Evolutionary conservation across 2,888 invertebrate genomes (phyloP), one percentile per base, ranked within the genome.

Genomic region (Monoplex corrugatus): DNA sequence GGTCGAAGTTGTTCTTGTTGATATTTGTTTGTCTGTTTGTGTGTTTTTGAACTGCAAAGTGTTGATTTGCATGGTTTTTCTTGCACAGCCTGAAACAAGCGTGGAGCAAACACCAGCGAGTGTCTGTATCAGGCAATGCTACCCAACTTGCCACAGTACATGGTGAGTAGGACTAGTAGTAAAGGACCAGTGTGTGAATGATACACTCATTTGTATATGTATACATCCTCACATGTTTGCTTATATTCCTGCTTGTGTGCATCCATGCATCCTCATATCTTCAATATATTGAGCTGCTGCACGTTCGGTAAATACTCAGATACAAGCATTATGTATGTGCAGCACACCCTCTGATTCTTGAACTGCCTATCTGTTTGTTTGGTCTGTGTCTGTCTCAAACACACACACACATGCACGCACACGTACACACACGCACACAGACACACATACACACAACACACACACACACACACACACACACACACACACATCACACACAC

Each of bases 111-210:
- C 98, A 38, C 98, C 98, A 90, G 97, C 98, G 99, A 99, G 97
- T 97, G 98, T 90, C 97, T 99, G 87, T 99, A 99, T 96, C 98
- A 98, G 92, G 98, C 98, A n/a, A 98, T 99, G 97, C 96, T 99
- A 92, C 99, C 99, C 0, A 98, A 98, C 96, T 97, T 99, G 94
- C 99, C 99, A 19, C 99, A 99, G 95, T 99, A 99, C 95, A 98
- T 99, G 98, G 96, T 96, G 89, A 93, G 94, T 91, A n/a, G 40
- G 40, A 23, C n/a, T n/a, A n/a, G n/a, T n/a, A n/a, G n/a, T n/a
- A n/a, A n/a, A n/a, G n/a, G n/a, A n/a, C n/a, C n/a, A n/a, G n/a
- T n/a, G n/a, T n/a, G n/a, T n/a, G n/a, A n/a, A n/a, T n/a, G n/a
- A n/a, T n/a, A n/a, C n/a, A n/a, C n/a, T n/a, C n/a, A n/a, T n/a